A percentile compares a stretch with the other conserved stretches of the same genome.
Evolutionary conservation across 1,140 invertebrate genomes (phyloP).

Genomic region (Epicauta chinensis): DNA sequence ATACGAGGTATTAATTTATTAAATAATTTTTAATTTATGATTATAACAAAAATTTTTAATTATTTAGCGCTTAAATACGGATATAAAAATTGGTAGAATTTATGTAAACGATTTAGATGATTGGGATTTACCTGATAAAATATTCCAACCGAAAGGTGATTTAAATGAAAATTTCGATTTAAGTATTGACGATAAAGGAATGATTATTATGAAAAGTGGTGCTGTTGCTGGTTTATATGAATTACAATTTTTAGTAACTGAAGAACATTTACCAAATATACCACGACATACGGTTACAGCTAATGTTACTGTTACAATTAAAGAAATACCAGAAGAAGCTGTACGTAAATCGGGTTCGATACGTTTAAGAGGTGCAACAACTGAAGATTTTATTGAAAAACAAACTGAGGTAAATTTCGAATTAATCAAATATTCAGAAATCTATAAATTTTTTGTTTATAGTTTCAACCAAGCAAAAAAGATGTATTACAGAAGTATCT

Average conservation of each 20-base stretch:
- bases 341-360: constrained; percentile 86
- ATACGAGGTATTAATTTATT: constrained; percentile 55
- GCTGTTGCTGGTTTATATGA: constrained; percentile 62
- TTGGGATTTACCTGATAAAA: constrained; percentile 88
- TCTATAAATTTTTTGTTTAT: constrained; percentile 21
- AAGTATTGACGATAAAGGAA: constrained; percentile 56
- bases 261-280: constrained; percentile 47
- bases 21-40: constrained; percentile 2
- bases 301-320: constrained; percentile 75
- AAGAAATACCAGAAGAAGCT: constrained; percentile 81
- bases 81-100: constrained; percentile 79
- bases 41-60: constrained; percentile 1
- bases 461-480: constrained; percentile 63
- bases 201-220: constrained; percentile 73
- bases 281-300: constrained; percentile 62
- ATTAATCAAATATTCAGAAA: not conserved
- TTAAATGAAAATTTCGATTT: constrained; percentile 59
- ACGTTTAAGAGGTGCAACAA: constrained; percentile 69
- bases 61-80: constrained; percentile 56
- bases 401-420: constrained; percentile 45
- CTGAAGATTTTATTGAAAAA: constrained; percentile 74
- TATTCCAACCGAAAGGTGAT: constrained; percentile 59
- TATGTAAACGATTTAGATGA: constrained; percentile 89
- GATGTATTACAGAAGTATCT: constrained; percentile 63
- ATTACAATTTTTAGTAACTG: constrained; percentile 65